Base-by-base conservation (phyloP, 2,888 invertebrate genomes). In the Dicyrtoma fusca region DNA sequence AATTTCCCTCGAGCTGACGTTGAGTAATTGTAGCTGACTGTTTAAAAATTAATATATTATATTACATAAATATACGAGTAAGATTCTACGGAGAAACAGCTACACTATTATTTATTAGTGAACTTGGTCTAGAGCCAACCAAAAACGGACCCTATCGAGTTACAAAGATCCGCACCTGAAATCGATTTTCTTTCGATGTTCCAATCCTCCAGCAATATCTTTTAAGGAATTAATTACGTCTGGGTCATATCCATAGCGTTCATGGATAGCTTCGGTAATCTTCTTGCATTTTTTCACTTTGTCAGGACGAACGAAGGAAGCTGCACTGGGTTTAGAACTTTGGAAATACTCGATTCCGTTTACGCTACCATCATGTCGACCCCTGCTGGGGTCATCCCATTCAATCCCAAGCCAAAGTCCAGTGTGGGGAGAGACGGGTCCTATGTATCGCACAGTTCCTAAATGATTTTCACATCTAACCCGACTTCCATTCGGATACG, bases 341-440 rank as follows among this genome's bases (percentile, higher is more conserved):
- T 88, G 86, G 83, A 97, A 98, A 84, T 97, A 97, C 77, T 89
- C 88, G 61, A 88, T 85, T 61, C 90, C 93, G 76, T 94, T 89
- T 53, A 95, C 88, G 55, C 87, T 88, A 0, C 98, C 98, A 86
- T 95, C 90, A 82, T 98, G 97, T 83, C 95, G 97, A 1, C 98
- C 98, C 81, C 97, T 87, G 8, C 85, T 84, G 2, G 89, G 87
- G 81, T 95, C 90, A 83, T 98, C 97, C 97, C 97, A 98, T 83
- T 98, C 97, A n/a, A 98, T 88, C 0, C 98, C 98, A 71, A 61
- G 86, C 97, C 97, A 97, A 42, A 86, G 82, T 55, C 92, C 92
- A 72, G 87, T 84, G 81, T 90, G 87, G 74, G 88, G 87, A 68
- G 89, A 88, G 19, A 89, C 85, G 82, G 88, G 87, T 62, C 95